Evolutionary conservation across 1,140 invertebrate species (phyloP), one percentile per base, ranked within the genome.

Genomic region (Elysia chlorotica): DNA sequence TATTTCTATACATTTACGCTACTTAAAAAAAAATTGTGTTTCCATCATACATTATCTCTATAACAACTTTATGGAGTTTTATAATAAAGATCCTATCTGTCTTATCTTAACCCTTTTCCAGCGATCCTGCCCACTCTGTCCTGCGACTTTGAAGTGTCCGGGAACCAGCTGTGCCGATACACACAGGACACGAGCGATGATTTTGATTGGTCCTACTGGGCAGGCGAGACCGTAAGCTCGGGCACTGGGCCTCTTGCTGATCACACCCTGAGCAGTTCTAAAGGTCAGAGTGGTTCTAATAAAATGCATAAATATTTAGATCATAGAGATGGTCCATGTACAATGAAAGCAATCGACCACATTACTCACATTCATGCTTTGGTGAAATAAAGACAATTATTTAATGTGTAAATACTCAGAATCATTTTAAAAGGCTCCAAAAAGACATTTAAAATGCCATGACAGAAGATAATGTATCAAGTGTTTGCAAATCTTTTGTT

Each of bases 141-240:
- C 17, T 95, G 93, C 81, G 91, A 93, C 83, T 95, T 95, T 83
- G 93, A 95, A 82, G 85, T 83, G 0, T 93, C 79, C 76, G 89
- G 90, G 78, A 61, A 6, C 59, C 71, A 75, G 30, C 90, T 93
- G 0, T 94, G 93, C 76, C 91, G 91, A 54, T 94, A 93, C 91
- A 90, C 86, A 14, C 92, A 93, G 73, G 93, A 94, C 79, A 89
- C 90, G 0, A 88, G 88, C 1, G 84, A 83, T 63, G 71, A 71
- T 35, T 85, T 86, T 79, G 78, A 84, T 68, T 86, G 83, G 83
- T 76, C 80, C 30, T 56, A 77, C 33, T 73, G 75, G 25, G 66
- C 38, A 69, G 76, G 81, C 2, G 30, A 37, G 6, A 84, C 81
- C 19, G 36, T 25, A 19, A 77, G 77, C 21, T 2, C 33, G 17